A percentile compares a stretch with the other conserved stretches of the same genome.
phyloP scores from a whole-genome alignment of 2,797 vertebrate genomes.

The Rhinella marina region DNA sequence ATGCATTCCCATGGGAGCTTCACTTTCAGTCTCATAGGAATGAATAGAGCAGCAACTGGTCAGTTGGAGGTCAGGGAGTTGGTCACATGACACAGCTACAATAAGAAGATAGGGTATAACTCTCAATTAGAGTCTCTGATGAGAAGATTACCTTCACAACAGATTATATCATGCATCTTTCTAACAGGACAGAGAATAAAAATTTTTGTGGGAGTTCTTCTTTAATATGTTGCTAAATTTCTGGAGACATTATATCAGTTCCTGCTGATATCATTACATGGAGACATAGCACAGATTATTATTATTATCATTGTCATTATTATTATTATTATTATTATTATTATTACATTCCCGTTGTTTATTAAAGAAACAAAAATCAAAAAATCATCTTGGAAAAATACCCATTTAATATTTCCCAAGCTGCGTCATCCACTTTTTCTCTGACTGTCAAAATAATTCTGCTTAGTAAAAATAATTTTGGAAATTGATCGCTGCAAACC shows the following conservation, averaged over 20 bases:
- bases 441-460: not conserved
- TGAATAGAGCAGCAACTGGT: no score
- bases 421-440: not conserved
- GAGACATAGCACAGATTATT: not conserved
- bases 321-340: constrained; percentile 3
- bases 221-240: not conserved
- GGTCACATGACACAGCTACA: no score
- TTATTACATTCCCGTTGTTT: not conserved
- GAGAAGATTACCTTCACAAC: not conserved
- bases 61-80: no score
- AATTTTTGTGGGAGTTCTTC: no score
- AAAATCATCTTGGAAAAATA: not conserved
- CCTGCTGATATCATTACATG: not conserved
- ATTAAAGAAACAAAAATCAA: not conserved
- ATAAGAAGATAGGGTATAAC: no score
- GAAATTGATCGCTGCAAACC: constrained; percentile 4
- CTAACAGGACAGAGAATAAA: no score
- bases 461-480: not conserved
- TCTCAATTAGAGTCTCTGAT: no score
- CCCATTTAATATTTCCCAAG: not conserved
- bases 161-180: not conserved
- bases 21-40: no score
- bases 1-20: no score
- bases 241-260: not conserved
- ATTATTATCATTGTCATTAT: not conserved